phyloP scores from a whole-genome alignment of 2,797 vertebrate species.

The Phataginus tricuspis region DNA sequence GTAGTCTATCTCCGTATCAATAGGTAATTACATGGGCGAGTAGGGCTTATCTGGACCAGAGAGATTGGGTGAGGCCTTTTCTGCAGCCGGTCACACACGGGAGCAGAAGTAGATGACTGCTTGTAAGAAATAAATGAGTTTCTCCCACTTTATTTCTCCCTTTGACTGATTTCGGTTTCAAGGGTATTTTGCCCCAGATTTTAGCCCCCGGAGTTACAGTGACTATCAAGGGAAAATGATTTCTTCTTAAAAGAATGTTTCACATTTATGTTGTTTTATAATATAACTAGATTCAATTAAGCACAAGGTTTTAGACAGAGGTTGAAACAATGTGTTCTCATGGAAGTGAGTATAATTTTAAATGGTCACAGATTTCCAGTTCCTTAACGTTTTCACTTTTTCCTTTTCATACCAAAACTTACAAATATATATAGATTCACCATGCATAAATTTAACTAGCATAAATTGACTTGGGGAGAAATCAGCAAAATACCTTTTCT shows the following conservation, averaged over 20 bases:
- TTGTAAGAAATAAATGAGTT: too few species aligned
- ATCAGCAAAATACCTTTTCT: background rate
- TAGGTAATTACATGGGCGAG: too few species aligned
- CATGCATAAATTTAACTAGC: background rate
- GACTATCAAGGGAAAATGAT: background rate
- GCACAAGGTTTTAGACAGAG: background rate
- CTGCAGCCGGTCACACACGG: too few species aligned
- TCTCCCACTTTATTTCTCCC: too few species aligned
- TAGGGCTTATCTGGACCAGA: too few species aligned
- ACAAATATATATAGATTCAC: background rate
- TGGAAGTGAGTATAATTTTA: background rate
- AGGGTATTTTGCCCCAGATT: too few species aligned
- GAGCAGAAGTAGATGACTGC: too few species aligned
- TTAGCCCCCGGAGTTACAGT: background rate
- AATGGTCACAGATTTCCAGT: background rate
- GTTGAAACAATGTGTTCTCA: background rate
- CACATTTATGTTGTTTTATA: background rate
- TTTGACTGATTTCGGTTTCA: too few species aligned
- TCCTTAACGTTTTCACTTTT: conserved; percentile 27
- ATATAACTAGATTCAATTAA: conserved; percentile 17
- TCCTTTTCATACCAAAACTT: background rate
- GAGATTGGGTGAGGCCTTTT: too few species aligned
- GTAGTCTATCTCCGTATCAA: too few species aligned
- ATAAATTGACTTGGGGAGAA: background rate
- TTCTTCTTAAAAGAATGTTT: background rate